Evolutionary conservation across 2,113 vertebrate genomes (phyloP), one percentile per base, ranked within the genome.

Genomic region (Conger conger): DNA sequence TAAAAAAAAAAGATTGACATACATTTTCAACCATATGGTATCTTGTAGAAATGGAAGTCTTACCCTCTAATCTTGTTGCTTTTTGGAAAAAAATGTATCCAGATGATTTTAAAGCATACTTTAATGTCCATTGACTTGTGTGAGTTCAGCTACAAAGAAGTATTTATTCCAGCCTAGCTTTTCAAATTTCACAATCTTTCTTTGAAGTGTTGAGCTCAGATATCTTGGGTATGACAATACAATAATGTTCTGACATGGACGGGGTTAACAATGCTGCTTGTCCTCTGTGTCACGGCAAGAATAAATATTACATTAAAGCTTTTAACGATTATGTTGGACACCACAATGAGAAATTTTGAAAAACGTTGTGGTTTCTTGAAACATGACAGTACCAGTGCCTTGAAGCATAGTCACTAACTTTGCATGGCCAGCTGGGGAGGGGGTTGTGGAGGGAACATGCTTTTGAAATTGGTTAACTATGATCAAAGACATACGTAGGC

Each of bases 281-380:
- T 82, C 81, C 54, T 82, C 27, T 82, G 30, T 57, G 35, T 82
- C 80, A 82, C 27, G 53, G 27, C 53, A 63, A 60, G 30, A 60
- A 82, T 82, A 60, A 37, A 82, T 60, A 82, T 82, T 63, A 82
- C 80, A 82, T 82, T 82, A 82, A 82, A 82, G 80, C 80, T 82
- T 3, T 60, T 15, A 82, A 60, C 54, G 30, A n/a, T n/a, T 60
- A 60, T 82, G 81, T 60, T 82, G 33, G 53, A 82, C 53, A 53
- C n/a, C 30, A 53, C 45, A 37, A 37, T 30, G 53, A 38, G 27
- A 17, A 9, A 36, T 60, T 82, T 80, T 45, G 27, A 36, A 57
- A 57, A 57, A 57, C 23, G 57, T 2, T 63, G 42, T 54, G n/a
- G 27, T 30, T 45, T 33, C 80, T 81, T 54, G 30, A 81, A 33